These are phyloP conservation scores for Rynchops niger DNA, from an alignment of 2,113 vertebrate species.

Conservation along the genomic window DNA sequence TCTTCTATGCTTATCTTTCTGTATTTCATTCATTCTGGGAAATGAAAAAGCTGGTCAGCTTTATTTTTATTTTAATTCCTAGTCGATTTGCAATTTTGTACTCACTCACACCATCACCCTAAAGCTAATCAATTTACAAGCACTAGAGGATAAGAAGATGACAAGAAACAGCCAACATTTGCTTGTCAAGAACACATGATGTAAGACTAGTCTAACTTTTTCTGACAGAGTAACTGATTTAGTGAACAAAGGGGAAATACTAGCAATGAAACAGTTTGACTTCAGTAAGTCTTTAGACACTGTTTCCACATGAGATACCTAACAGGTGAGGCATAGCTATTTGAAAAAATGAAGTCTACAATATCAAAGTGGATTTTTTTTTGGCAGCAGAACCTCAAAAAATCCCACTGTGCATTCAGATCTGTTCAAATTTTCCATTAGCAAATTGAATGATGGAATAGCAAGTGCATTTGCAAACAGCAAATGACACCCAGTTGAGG, in stretches of 20 bases:
- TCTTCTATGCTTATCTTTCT: neutral
- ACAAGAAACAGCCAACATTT: neutral
- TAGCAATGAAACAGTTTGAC: neutral
- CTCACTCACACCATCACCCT: neutral
- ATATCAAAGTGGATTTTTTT: neutral
- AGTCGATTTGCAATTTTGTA: neutral
- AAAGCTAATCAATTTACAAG: neutral
- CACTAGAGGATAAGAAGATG: neutral
- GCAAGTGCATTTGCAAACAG: neutral
- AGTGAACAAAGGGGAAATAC: neutral
- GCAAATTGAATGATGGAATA: neutral
- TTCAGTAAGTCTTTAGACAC: neutral
- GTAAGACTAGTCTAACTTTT: neutral
- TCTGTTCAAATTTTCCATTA: neutral
- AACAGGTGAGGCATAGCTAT: neutral
- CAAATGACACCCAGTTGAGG: neutral
- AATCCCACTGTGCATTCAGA: neutral
- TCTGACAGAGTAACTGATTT: neutral
- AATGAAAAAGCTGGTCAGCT: neutral
- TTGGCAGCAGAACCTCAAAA: neutral
- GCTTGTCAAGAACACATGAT: neutral
- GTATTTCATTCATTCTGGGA: neutral
- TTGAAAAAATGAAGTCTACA: neutral
- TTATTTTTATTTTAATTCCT: neutral
- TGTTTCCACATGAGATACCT: neutral